Percentiles rank a stretch among this genome's conserved stretches.
Conservation (phyloP, 2,797 vertebrate species). For the Lepus townsendii region DNA sequence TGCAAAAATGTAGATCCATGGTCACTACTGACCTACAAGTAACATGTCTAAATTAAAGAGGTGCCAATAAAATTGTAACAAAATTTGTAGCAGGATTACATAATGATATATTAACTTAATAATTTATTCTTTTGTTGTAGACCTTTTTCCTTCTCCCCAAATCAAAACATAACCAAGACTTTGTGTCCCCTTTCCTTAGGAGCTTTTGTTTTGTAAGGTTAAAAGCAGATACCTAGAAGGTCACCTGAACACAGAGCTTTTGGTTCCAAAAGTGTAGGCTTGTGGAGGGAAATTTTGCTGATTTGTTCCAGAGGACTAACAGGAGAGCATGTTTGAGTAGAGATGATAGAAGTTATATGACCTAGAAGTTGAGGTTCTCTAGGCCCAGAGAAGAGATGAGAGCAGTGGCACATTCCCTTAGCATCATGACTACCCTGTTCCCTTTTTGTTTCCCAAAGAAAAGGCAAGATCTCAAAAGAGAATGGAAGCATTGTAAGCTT, state of each 20-base stretch:
- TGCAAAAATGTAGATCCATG: constrained; percentile 4
- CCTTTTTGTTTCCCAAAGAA: background rate
- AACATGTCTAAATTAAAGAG: constrained; percentile 23
- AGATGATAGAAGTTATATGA: constrained; percentile 16
- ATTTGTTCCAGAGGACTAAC: constrained; percentile 16
- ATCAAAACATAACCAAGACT: constrained; percentile 3
- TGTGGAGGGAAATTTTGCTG: constrained; percentile 15
- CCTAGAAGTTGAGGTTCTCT: constrained; percentile 16
- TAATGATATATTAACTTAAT: constrained; percentile 30
- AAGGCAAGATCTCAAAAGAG: constrained; percentile 52
- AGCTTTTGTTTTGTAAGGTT: constrained; percentile 21
- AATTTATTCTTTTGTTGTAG: background rate
- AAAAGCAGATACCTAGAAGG: background rate
- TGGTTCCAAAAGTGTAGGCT: constrained; percentile 52
- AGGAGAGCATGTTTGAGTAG: constrained; percentile 42
- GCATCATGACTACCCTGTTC: background rate
- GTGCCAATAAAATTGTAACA: constrained; percentile 5
- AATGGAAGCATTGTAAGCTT: background rate
- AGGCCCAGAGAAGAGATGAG: background rate
- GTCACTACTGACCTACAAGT: background rate
- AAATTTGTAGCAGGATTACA: background rate
- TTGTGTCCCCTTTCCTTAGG: background rate
- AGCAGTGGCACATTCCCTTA: constrained; percentile 9
- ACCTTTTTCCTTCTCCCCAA: background rate
- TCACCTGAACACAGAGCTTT: constrained; percentile 40